A percentile compares a stretch with the other conserved stretches of the same genome.
Conservation (phyloP, 2,113 vertebrate genomes). For the Collichthys lucidus region DNA sequence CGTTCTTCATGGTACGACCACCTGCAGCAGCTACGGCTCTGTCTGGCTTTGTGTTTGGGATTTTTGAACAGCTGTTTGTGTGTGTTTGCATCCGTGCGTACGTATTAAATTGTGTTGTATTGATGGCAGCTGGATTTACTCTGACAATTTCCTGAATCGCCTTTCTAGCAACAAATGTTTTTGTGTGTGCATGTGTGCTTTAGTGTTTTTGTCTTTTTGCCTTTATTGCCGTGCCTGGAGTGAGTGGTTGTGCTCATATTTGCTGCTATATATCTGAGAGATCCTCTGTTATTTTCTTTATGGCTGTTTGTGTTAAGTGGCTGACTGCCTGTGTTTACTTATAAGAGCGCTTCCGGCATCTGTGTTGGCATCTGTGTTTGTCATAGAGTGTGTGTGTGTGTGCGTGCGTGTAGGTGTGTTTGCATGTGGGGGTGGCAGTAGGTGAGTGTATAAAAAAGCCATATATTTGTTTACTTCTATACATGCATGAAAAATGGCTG, state of each 20-base stretch:
- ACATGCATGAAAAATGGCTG: conserved; percentile 52
- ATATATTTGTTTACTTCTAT: conserved; percentile 58
- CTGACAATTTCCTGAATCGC: conserved; percentile 5
- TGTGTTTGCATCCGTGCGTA: not conserved
- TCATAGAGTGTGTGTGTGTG: conserved; percentile 25
- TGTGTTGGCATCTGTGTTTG: conserved; percentile 81
- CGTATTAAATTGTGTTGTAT: conserved; percentile 6
- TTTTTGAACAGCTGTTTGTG: not conserved
- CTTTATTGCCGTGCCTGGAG: conserved; percentile 8
- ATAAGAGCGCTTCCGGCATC: conserved; percentile 69
- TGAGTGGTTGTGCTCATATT: conserved; percentile 48
- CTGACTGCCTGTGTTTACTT: conserved; percentile 76
- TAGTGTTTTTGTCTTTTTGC: conserved; percentile 10
- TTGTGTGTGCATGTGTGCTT: conserved; percentile 28
- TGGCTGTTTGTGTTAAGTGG: conserved; percentile 74
- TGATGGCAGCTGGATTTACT: conserved; percentile 8
- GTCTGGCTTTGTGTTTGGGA: not conserved
- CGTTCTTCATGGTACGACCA: conserved; percentile 92
- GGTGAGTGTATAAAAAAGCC: conserved; percentile 55
- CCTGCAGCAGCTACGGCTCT: not conserved
- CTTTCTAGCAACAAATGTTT: not conserved
- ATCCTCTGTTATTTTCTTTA: conserved; percentile 67
- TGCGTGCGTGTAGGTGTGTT: conserved; percentile 49
- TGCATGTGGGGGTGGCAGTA: conserved; percentile 48
- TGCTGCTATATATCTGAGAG: conserved; percentile 52